Evolutionary conservation across 2,113 vertebrate species (phyloP), one percentile per base, ranked within the genome.

Genomic region (Lota lota): DNA sequence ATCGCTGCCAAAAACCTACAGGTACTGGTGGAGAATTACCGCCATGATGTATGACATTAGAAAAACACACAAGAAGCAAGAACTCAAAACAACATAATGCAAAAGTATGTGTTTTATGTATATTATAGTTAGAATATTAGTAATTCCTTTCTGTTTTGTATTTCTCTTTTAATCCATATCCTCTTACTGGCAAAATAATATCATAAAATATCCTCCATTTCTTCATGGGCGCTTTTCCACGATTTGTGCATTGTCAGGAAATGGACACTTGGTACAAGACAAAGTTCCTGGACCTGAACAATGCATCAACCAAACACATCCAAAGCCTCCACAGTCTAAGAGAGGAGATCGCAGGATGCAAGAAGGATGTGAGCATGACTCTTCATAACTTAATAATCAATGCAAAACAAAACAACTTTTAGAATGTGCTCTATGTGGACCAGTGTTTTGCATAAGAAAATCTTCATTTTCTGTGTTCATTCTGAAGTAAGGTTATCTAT

Each of bases 1-100:
- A 95, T 95, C 0, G 73, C 91, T 8, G 92, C 92, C 67, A 92
- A 94, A 77, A 94, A 96, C 88, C 91, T 97, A 76, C 91, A 95
- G 94, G 94, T 95, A 85, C 1, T 8, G 40, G 40, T 8, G 11
- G 40, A 47, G 40, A 61, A 14, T 47, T 10, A 47, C 40, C 28
- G 28, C 28, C 28, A 33, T 7, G 3, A 33, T 33, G 28, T 33
- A 33, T 7, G 28, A 33, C 28, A 33, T 33, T 33, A 7, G 28
- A 33, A 33, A 4, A 33, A 33, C 28, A 33, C 28, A 33, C 28
- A 33, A n/a, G n/a, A 33, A 33, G 28, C 28, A 33, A 33, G 28
- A 33, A 33, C 3, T 33, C 28, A 4, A 33, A n/a, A n/a, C n/a
- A 33, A 33, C 28, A 33, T 33, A 33, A 33, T 33, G 3, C 28